These are phyloP conservation scores for Phyllopteryx taeniolatus DNA, from an alignment of 2,113 vertebrate genomes.

Conservation along the genomic window DNA sequence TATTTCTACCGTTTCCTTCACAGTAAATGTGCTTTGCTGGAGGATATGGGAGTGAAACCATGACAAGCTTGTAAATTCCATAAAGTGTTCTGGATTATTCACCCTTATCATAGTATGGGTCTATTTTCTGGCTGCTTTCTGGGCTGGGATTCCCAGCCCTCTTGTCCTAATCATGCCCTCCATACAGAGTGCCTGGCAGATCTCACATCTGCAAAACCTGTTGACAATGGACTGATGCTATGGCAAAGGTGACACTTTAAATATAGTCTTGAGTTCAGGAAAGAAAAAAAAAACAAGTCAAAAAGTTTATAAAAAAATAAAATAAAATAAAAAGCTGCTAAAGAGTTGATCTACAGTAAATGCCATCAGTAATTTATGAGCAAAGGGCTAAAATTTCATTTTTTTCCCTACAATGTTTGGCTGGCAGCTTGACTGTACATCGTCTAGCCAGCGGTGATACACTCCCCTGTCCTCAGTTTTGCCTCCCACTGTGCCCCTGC, in stretches of 20 bases:
- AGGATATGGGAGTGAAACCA: conserved; percentile 48
- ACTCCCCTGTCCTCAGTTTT: conserved; percentile 72
- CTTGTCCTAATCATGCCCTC: conserved; percentile 52
- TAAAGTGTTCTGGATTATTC: conserved; percentile 60
- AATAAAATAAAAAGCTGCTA: not conserved
- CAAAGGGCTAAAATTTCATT: conserved; percentile 1
- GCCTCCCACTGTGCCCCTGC: conserved; percentile 79
- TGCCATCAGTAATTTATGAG: conserved; percentile 11
- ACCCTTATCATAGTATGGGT: conserved; percentile 51
- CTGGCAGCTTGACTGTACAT: conserved; percentile 67
- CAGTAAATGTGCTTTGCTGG: conserved; percentile 50
- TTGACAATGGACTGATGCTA: conserved; percentile 38
- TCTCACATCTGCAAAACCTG: conserved; percentile 57
- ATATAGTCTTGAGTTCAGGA: conserved; percentile 12
- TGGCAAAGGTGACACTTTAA: conserved; percentile 14
- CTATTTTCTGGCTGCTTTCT: conserved; percentile 49
- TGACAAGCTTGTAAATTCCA: conserved; percentile 62
- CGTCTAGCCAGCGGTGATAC: conserved; percentile 59
- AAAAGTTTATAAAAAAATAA: not conserved
- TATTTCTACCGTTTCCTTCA: conserved; percentile 63
- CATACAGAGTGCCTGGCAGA: conserved; percentile 40
- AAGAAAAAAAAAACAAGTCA: conserved; percentile 10
- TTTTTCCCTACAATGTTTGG: conserved; percentile 23
- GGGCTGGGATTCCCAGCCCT: conserved; percentile 43
- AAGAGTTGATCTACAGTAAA: not conserved